A percentile compares a stretch with the other conserved stretches of the same genome.
Conservation (phyloP, 2,888 invertebrate species). For the Graphium colonna region DNA sequence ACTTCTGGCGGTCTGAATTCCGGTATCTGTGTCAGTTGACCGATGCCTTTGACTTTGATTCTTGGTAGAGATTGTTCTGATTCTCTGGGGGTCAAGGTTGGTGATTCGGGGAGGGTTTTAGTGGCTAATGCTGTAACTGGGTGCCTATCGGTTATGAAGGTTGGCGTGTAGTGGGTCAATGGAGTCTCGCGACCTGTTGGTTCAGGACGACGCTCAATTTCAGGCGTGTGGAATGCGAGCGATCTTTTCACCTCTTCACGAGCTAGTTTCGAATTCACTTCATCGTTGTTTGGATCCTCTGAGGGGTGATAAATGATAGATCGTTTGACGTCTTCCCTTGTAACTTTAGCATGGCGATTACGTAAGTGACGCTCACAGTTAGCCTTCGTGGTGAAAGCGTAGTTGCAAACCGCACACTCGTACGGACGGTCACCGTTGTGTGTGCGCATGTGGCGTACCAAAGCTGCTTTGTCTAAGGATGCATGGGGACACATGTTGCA, state of each 20-base stretch:
- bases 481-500: constrained; percentile 96
- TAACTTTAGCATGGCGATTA: constrained; percentile 92
- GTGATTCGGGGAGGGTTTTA: constrained; percentile 59
- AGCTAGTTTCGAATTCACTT: constrained; percentile 78
- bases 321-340: constrained; percentile 92
- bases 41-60: constrained; percentile 83
- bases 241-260: constrained; percentile 79
- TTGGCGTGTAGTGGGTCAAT: constrained; percentile 63
- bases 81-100: constrained; percentile 56
- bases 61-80: constrained; percentile 61
- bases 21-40: constrained; percentile 79
- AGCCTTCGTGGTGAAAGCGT: constrained; percentile 97
- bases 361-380: constrained; percentile 97
- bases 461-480: constrained; percentile 93
- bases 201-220: constrained; percentile 66
- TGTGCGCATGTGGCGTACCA: constrained; percentile 94
- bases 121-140: constrained; percentile 57
- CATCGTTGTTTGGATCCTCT: constrained; percentile 90
- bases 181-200: constrained; percentile 64
- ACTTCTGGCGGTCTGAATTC: constrained; percentile 65
- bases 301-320: constrained; percentile 93
- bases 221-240: constrained; percentile 76
- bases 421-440: constrained; percentile 98
- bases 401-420: constrained; percentile 96
- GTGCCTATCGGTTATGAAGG: constrained; percentile 70